Percentiles rank a stretch among this genome's conserved stretches.
These are phyloP conservation scores for Trachemys scripta DNA, from an alignment of 2,113 vertebrate genomes.

Conservation along the genomic window DNA sequence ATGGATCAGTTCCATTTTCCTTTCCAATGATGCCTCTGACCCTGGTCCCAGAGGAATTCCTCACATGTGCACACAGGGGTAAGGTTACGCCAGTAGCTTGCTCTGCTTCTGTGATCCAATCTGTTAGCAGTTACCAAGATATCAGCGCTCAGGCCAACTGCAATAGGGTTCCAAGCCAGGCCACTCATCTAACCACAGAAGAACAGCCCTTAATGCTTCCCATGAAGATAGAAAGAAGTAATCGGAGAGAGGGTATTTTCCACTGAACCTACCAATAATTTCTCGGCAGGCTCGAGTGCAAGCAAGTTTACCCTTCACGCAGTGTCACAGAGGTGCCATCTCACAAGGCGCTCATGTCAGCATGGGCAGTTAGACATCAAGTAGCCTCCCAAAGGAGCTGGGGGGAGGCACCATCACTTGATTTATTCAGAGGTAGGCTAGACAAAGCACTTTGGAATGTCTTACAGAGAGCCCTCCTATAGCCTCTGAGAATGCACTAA, in stretches of 20 bases:
- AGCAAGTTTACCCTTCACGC: not conserved
- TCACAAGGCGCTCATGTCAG: not conserved
- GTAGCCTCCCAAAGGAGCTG: not conserved
- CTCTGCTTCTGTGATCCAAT: not conserved
- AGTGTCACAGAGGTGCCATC: not conserved
- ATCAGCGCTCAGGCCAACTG: not conserved
- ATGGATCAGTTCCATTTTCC: not conserved
- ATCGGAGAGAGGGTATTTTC: not conserved
- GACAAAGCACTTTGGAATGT: not conserved
- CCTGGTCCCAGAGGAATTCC: not conserved
- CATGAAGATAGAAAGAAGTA: not conserved
- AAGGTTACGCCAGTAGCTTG: not conserved
- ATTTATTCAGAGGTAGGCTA: not conserved
- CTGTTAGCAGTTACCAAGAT: not conserved
- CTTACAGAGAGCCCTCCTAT: not conserved
- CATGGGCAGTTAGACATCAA: not conserved
- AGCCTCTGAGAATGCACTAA: fast-evolving
- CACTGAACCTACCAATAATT: not conserved
- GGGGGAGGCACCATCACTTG: not conserved
- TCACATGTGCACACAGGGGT: not conserved
- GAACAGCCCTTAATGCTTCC: not conserved
- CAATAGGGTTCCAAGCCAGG: not conserved
- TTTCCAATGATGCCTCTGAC: not conserved
- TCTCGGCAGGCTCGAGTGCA: not conserved
- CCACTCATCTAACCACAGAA: not conserved